Evolutionary conservation across 2,797 vertebrate genomes (phyloP).

Genomic region (Crenuchus spilurus): DNA sequence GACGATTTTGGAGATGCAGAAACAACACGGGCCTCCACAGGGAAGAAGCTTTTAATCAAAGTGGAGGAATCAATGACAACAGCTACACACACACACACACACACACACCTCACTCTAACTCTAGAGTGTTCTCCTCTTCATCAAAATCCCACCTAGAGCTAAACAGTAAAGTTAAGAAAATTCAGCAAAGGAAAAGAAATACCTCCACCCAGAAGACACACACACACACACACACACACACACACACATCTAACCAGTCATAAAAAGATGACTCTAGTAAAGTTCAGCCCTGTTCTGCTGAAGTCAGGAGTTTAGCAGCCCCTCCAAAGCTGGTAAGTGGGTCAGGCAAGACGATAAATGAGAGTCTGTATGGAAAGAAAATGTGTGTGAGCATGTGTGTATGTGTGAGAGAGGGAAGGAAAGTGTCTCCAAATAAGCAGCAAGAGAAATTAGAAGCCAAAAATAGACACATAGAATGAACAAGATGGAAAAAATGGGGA

Average conservation of each 20-base stretch:
- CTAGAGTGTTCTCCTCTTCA: background rate
- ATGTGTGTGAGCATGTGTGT: background rate
- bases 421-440: slow-evolving; percentile 27
- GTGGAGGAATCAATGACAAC: slow-evolving; percentile 23
- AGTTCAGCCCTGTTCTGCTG: slow-evolving; percentile 17
- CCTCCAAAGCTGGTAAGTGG: slow-evolving; percentile 27
- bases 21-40: background rate
- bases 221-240: background rate
- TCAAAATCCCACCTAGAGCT: slow-evolving; percentile 24
- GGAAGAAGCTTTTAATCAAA: slow-evolving; percentile 35
- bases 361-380: background rate
- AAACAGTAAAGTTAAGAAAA: slow-evolving; percentile 12
- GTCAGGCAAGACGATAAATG: slow-evolving; percentile 29
- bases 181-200: background rate
- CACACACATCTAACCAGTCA: background rate
- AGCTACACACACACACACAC: slow-evolving; percentile 2
- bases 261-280: background rate
- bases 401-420: background rate
- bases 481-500: too few relatives aligned
- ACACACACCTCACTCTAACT: background rate
- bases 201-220: background rate
- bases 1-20: slow-evolving; percentile 6
- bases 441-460: background rate
- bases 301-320: slow-evolving; percentile 18
- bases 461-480: background rate